These are phyloP conservation scores for Drosophila ananassae DNA, from an alignment of 1,140 invertebrate genomes.

Conservation along the genomic window DNA sequence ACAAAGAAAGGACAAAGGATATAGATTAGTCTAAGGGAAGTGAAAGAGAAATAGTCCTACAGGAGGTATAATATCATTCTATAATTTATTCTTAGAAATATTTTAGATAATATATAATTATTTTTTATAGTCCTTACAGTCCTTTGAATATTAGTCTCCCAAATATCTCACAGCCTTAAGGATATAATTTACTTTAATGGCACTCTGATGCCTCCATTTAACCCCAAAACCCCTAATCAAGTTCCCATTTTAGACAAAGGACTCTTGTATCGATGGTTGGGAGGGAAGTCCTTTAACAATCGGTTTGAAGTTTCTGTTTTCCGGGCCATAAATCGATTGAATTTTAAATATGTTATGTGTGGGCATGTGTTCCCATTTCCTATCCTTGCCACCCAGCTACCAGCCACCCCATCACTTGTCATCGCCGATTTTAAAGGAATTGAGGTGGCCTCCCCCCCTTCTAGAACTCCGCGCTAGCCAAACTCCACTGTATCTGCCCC, in stretches of 20 bases:
- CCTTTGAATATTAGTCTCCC: background rate
- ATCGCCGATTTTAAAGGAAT: conserved; percentile 37
- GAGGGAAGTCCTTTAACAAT: conserved; percentile 26
- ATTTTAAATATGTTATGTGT: conserved; percentile 49
- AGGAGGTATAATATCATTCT: too few species aligned
- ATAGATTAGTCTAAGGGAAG: too few species aligned
- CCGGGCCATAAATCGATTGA: conserved; percentile 51
- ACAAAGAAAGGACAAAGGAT: too few species aligned
- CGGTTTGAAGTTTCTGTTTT: conserved; percentile 36
- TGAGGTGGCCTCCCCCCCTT: conserved; percentile 49
- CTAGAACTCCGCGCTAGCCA: background rate
- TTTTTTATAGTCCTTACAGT: too few species aligned
- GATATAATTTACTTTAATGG: conserved; percentile 23
- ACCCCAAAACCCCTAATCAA: conserved; percentile 29
- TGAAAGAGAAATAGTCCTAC: too few species aligned
- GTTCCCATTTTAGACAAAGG: conserved; percentile 18
- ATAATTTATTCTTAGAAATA: too few species aligned
- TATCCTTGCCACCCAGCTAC: background rate
- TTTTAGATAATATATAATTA: too few species aligned
- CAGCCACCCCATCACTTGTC: conserved; percentile 22
- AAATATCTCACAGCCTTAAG: conserved; percentile 1
- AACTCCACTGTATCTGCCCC: conserved; percentile 37
- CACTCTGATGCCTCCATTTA: conserved; percentile 20
- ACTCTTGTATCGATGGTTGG: conserved; percentile 22
- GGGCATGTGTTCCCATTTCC: background rate